Conservation (phyloP, 2,888 invertebrate species). For the Eristalis tenax region DNA sequence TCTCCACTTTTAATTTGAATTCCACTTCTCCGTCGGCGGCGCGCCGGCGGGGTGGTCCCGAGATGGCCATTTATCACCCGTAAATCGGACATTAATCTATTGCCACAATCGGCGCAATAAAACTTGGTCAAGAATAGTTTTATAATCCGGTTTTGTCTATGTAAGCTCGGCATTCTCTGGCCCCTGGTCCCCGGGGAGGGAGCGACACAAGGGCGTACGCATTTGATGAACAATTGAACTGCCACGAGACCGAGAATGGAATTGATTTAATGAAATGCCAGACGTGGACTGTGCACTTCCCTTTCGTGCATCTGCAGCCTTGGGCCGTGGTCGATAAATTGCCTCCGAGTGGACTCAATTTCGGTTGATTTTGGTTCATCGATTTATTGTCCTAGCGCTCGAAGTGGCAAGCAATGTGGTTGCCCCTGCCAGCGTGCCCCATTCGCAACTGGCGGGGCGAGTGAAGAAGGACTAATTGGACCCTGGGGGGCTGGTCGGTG, state of each 20-base stretch:
- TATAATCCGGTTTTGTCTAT: slow-evolving; percentile 16
- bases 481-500: neutral
- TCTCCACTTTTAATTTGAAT: slow-evolving; percentile 32
- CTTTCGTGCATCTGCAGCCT: neutral
- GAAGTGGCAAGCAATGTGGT: slow-evolving; percentile 7
- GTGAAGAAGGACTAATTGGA: slow-evolving; percentile 5
- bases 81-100: slow-evolving; percentile 52
- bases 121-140: slow-evolving; percentile 34
- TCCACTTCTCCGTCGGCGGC: neutral
- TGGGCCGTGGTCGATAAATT: slow-evolving; percentile 18
- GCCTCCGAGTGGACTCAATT: slow-evolving; percentile 10
- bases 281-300: neutral
- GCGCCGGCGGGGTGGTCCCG: neutral
- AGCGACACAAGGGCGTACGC: neutral
- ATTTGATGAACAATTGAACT: slow-evolving; percentile 28
- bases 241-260: slow-evolving; percentile 20
- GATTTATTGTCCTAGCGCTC: slow-evolving; percentile 25
- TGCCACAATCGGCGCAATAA: slow-evolving; percentile 38
- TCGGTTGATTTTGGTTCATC: slow-evolving; percentile 32
- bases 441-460: neutral
- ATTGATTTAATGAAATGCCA: slow-evolving; percentile 35
- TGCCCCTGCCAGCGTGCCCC: neutral
- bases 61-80: slow-evolving; percentile 43
- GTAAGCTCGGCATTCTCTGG: neutral
- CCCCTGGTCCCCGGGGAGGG: neutral